phyloP scores from a whole-genome alignment of 1,140 invertebrate species.

The Zeugodacus cucurbitae region DNA sequence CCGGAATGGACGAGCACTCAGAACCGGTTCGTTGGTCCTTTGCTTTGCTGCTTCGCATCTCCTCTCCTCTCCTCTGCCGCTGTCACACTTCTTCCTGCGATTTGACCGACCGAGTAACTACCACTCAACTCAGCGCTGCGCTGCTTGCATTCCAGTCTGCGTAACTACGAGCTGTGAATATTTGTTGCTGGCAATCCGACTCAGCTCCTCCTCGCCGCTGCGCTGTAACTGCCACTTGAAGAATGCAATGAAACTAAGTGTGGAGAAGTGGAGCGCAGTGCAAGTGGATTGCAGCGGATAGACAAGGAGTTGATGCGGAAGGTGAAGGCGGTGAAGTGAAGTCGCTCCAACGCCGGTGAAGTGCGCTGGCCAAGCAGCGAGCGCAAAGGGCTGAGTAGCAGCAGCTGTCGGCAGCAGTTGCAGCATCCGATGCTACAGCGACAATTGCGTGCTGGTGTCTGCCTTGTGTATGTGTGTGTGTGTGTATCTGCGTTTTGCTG shows the following conservation, averaged over 20 bases:
- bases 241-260: background rate
- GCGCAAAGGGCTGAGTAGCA: background rate
- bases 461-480: background rate
- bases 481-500: background rate
- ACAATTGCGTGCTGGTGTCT: background rate
- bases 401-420: conserved; percentile 24
- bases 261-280: background rate
- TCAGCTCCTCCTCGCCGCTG: too few species aligned
- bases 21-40: conserved; percentile 32
- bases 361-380: background rate
- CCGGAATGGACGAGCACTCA: conserved; percentile 15
- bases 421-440: background rate
- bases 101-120: background rate
- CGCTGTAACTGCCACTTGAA: background rate
- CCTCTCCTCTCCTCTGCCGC: background rate
- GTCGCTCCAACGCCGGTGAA: background rate
- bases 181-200: background rate
- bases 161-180: background rate
- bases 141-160: background rate
- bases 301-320: background rate
- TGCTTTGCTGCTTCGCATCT: background rate
- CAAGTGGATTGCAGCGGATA: conserved; percentile 1
- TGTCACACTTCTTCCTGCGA: background rate
- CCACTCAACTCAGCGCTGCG: too few species aligned
- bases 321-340: background rate